Evolutionary conservation across 2,888 invertebrate species (phyloP).

Genomic region (Melanophora roralis): DNA sequence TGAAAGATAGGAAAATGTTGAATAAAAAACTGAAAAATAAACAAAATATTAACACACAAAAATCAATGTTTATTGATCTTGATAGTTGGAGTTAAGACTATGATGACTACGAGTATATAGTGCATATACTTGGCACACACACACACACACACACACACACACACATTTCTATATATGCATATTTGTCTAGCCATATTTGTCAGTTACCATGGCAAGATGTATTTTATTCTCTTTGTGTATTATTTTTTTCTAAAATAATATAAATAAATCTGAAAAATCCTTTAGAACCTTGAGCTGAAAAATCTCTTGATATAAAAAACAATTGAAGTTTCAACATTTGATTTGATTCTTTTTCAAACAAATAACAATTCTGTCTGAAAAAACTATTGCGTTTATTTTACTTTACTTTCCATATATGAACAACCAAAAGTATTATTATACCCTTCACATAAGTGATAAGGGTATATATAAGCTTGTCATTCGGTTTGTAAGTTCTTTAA

Average conservation of each 20-base stretch:
- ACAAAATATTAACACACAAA: slow-evolving; percentile 14
- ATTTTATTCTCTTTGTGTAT: too few relatives aligned
- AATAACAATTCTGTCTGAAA: too few relatives aligned
- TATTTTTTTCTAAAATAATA: not conserved
- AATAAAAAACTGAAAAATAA: not conserved
- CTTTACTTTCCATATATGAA: not conserved
- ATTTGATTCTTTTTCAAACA: not conserved
- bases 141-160: not conserved
- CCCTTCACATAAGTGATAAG: too few relatives aligned
- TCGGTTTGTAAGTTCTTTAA: too few relatives aligned
- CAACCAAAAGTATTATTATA: too few relatives aligned
- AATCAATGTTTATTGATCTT: slow-evolving; percentile 43
- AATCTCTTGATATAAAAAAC: not conserved
- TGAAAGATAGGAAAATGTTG: slow-evolving; percentile 14
- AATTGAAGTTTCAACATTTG: not conserved
- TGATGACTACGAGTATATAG: not conserved
- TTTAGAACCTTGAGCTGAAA: not conserved
- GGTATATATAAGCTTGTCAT: too few relatives aligned
- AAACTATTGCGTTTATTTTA: not conserved
- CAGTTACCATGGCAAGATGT: too few relatives aligned
- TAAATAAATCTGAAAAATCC: not conserved
- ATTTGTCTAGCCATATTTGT: not conserved
- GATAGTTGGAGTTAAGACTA: slow-evolving; percentile 10
- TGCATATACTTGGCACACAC: not conserved
- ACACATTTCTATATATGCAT: too few relatives aligned